Base-by-base conservation (phyloP, 2,797 vertebrate genomes). In the Hemibagrus guttatus region DNA sequence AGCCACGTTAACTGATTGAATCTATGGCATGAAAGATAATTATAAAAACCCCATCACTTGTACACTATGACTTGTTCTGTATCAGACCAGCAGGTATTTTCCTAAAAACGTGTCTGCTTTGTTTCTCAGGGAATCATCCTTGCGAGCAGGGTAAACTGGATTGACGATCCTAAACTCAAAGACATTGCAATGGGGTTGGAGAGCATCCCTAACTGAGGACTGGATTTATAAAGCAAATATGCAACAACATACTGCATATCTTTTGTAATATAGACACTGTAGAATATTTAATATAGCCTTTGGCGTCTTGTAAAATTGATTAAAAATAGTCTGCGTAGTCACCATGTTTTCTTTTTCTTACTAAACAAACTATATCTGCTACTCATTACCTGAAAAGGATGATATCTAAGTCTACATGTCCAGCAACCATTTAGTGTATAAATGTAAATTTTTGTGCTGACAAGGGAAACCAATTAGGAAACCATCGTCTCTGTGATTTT, bases 141-240 rank as follows among this genome's bases (percentile, higher is more conserved):
- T 89, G 95, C 94, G 19, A 95, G 90, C 89, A 95, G 93, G 89
- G 86, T 96, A 84, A 95, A 96, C 90, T 96, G 95, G 96, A 87
- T 94, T 83, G 94, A 95, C 81, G 95, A 96, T 89, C 95, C 95
- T 6, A 93, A 94, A 87, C 90, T 96, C 69, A 93, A 87, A 91
- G 95, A 93, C 72, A 92, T 95, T 9, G 92, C 83, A 72, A 93
- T 96, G 94, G 93, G 93, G 2, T 87, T 96, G 86, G 95, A 96
- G 87, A 93, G 93, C 28, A 85, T 94, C 71, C 93, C 95, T 6
- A 90, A 93, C 23, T 91, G 76, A 91, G 66, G 63, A 72, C 28
- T 6, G 0, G 23, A 1, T 64, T 49, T 42, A 39, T 39, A 23
- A 72, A 84, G 9, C 4, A 31, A 68, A 59, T 56, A 61, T 31